Conservation (phyloP, 2,113 vertebrate genomes). For the Serilophus lunatus region DNA sequence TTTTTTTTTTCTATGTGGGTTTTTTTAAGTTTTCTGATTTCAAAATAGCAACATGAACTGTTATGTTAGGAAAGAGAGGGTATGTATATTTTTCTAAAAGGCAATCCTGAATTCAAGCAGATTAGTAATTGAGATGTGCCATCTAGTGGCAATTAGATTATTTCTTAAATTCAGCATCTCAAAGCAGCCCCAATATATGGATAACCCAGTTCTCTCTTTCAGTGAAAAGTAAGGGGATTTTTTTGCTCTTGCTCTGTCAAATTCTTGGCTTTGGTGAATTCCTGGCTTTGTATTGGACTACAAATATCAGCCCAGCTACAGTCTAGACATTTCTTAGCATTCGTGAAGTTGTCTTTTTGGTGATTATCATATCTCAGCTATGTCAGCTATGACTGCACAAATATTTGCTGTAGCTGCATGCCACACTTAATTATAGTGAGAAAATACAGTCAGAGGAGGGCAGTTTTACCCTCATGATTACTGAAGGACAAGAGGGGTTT, state of each 20-base stretch:
- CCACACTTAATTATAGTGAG: neutral
- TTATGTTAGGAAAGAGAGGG: neutral
- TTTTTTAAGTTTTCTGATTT: neutral
- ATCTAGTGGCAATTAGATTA: constrained; percentile 29
- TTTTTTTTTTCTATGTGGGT: neutral
- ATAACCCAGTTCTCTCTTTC: neutral
- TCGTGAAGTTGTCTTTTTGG: neutral
- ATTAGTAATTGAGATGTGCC: constrained; percentile 27
- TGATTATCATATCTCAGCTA: neutral
- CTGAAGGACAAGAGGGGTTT: neutral
- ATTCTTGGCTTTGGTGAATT: neutral
- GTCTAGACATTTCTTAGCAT: neutral
- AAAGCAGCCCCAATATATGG: neutral
- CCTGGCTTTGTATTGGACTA: neutral
- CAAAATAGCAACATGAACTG: neutral
- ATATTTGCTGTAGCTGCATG: neutral
- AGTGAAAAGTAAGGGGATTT: neutral
- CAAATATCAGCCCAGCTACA: neutral
- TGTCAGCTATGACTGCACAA: neutral
- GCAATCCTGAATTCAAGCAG: neutral
- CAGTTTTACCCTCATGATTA: neutral
- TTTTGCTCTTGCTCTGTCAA: neutral
- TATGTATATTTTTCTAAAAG: neutral
- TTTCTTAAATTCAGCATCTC: neutral
- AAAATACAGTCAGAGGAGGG: neutral